Base-by-base conservation (phyloP, 2,888 invertebrate genomes). In the Allolobophora icterica region DNA sequence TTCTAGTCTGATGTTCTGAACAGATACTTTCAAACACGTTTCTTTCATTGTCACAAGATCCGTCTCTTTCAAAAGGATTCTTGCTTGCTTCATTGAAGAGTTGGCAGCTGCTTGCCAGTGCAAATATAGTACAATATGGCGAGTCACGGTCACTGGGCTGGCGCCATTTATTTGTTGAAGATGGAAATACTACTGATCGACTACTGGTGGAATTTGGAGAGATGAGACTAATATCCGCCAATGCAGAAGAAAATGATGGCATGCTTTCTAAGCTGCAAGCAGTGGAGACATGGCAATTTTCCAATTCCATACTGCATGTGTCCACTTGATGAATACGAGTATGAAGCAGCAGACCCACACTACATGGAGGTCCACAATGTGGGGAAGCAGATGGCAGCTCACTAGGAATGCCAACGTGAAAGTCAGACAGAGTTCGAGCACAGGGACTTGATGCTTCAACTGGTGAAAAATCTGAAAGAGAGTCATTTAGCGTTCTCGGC, bases 51-150 rank as follows among this genome's bases (percentile, higher is more conserved):
- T 35, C 87, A 38, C 87, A 33, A 21, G 87, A 87, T 38, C 87
- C 87, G 15, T 87, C 87, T 21, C 38, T 35, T 1, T 34, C 87
- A 34, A 87, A 38, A 35, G 87, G 87, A 87, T 87, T 87, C 87
- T 87, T 87, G 87, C 87, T 87, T 34, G 87, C 87, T 87, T 87
- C 87, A 38, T 24, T 87, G 87, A 87, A 87, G 35, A 87, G 87
- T 87, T 87, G 87, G 35, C 87, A 87, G 38, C 87, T 87, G 87
- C 87, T 87, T 17, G 87, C 87, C 87, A 87, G 38, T 38, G 87
- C 87, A 87, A 87, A 87, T 87, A 87, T 87, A 34, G 87, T 87
- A 38, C 87, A 87, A 33, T 87, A 87, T 38, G 87, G 87, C 8
- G 87, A 87, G 87, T 87, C 87, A 35, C 87, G 87, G 24, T 87